These are phyloP conservation scores for Argya squamiceps DNA, from an alignment of 2,797 vertebrate species.

Conservation along the genomic window DNA sequence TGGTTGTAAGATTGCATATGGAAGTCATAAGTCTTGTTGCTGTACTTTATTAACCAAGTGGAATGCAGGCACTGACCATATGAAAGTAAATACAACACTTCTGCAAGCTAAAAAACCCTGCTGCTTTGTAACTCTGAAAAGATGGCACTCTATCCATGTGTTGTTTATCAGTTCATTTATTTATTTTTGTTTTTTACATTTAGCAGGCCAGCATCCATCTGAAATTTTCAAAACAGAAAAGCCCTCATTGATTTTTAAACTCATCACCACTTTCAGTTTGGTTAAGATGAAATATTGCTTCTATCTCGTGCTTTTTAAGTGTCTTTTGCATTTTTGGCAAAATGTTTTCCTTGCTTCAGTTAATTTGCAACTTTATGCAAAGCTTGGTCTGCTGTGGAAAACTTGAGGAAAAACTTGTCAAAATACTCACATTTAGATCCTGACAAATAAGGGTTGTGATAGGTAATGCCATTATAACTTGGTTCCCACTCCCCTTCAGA, in stretches of 20 bases:
- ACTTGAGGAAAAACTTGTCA: not conserved
- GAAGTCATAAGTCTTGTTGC: conserved; percentile 42
- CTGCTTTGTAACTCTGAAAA: not conserved
- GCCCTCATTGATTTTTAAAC: not conserved
- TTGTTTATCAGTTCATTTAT: not conserved
- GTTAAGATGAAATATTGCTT: not conserved
- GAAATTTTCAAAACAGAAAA: not conserved
- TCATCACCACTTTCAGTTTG: not conserved
- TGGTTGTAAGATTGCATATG: conserved; percentile 19
- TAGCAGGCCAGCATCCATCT: not conserved
- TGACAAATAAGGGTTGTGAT: not conserved
- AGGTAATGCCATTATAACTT: not conserved
- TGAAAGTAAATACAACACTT: conserved; percentile 10
- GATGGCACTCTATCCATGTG: not conserved
- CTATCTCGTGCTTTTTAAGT: not conserved
- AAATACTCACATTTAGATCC: not conserved
- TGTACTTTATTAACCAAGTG: conserved; percentile 18
- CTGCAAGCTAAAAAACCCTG: not conserved
- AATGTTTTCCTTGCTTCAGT: not conserved
- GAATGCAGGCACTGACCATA: conserved; percentile 8
- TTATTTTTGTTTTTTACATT: not conserved
- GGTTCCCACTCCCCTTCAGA: not conserved
- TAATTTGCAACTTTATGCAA: not conserved
- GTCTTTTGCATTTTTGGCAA: not conserved
- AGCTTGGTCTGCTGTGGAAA: not conserved